Percentiles rank a stretch among this genome's conserved stretches.
phyloP scores from a whole-genome alignment of 1,140 invertebrate species.

The Chionoecetes opilio region DNA sequence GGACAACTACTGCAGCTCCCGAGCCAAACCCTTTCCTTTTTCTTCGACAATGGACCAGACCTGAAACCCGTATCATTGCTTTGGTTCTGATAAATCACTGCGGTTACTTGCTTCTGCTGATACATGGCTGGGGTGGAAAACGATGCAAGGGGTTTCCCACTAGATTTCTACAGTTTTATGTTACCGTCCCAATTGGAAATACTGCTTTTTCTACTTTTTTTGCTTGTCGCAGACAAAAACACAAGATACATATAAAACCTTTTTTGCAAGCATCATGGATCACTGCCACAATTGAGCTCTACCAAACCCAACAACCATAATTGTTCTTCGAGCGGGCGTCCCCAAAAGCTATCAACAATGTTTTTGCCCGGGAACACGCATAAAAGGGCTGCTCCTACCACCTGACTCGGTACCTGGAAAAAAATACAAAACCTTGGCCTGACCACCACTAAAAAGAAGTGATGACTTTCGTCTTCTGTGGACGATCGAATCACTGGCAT shows the following conservation, averaged over 20 bases:
- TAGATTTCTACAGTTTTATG: constrained; percentile 60
- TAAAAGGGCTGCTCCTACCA: no score
- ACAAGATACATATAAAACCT: constrained; percentile 58
- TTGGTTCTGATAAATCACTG: constrained; percentile 51
- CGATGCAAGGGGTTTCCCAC: constrained; percentile 37
- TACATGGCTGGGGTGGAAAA: constrained; percentile 40
- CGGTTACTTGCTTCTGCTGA: constrained; percentile 58
- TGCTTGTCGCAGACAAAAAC: constrained; percentile 56
- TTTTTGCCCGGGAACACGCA: no score
- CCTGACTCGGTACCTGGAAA: no score
- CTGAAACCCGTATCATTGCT: constrained; percentile 23
- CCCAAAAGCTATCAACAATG: no score
- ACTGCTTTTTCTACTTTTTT: constrained; percentile 44
- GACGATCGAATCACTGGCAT: no score
- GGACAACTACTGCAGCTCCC: constrained; percentile 49
- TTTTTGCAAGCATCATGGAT: constrained; percentile 50
- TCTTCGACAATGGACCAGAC: constrained; percentile 53
- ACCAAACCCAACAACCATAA: no score
- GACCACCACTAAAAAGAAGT: no score
- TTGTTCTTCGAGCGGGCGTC: no score
- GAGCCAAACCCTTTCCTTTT: constrained; percentile 48
- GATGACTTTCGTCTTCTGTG: no score
- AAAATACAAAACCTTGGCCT: no score
- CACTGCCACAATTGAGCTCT: constrained; percentile 57
- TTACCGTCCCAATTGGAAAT: not conserved